Base-by-base conservation (phyloP, 1,140 invertebrate species). In the Phymorhynchus buccinoides region DNA sequence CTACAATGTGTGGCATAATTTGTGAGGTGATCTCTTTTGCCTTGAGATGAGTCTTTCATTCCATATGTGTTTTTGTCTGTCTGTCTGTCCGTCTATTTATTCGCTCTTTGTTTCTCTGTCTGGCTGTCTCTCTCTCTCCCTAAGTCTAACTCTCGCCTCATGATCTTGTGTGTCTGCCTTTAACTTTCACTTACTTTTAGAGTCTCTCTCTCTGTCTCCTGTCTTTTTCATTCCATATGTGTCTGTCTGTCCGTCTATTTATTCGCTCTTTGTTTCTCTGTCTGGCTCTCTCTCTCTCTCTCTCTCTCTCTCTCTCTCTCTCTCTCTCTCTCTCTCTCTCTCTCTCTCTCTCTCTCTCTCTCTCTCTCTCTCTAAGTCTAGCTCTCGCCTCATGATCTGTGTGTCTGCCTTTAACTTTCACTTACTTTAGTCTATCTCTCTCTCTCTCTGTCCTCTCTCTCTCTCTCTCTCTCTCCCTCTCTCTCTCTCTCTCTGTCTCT, bases 301-400 rank as follows among this genome's bases (percentile, higher is more conserved):
- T 6, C 27, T 41, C 32, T 37, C 16, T 37, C 3, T 14, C 71
- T 39, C 39, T 6, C 27, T 41, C 32, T 75, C 14, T 6, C 71
- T 75, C 71, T 37, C 3, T 37, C 71, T 37, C 71, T 75, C 71
- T 37, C 16, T 75, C 71, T 75, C 71, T 75, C 16, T 75, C 71
- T 75, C 9, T 39, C 3, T 75, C 32, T 41, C 71, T 75, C 32
- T 39, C 37, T 75, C 71, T n/a, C n/a, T n/a, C n/a, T n/a, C n/a
- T n/a, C n/a, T n/a, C n/a, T n/a, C n/a, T n/a, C n/a, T n/a, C n/a
- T n/a, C n/a, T n/a, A n/a, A n/a, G n/a, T n/a, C n/a, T n/a, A n/a
- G n/a, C n/a, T n/a, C n/a, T n/a, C n/a, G n/a, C n/a, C n/a, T n/a
- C n/a, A n/a, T n/a, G n/a, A n/a, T n/a, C n/a, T n/a, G n/a, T n/a